Conservation (phyloP, 2,113 vertebrate genomes). For the Pomatostomus ruficeps region DNA sequence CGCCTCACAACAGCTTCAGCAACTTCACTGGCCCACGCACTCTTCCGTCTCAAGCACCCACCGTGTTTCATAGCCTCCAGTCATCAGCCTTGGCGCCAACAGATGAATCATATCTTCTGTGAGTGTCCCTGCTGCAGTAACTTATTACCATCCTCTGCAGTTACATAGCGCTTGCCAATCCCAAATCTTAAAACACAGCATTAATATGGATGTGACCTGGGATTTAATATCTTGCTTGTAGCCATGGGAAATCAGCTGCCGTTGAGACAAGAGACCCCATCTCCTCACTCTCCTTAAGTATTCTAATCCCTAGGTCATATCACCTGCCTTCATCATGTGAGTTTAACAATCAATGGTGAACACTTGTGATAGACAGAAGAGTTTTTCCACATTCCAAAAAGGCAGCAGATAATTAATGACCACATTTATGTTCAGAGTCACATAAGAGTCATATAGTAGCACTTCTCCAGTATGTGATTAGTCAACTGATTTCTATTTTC, state of each 20-base stretch:
- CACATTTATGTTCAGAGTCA: not conserved
- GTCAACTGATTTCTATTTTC: not conserved
- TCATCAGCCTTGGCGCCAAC: not conserved
- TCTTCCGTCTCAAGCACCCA: not conserved
- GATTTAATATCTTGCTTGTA: not conserved
- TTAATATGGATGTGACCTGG: not conserved
- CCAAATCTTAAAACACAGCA: not conserved
- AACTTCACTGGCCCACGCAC: not conserved
- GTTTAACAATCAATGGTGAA: not conserved
- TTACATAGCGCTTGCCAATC: not conserved
- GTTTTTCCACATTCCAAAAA: not conserved
- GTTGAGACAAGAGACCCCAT: not conserved
- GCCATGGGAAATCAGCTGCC: not conserved
- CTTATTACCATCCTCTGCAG: not conserved
- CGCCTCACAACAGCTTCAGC: not conserved
- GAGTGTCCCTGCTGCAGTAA: not conserved
- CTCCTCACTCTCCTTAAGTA: not conserved
- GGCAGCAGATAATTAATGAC: not conserved
- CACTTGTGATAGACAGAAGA: not conserved
- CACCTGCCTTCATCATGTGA: not conserved
- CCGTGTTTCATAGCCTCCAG: constrained; percentile 4
- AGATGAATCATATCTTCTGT: constrained; percentile 35
- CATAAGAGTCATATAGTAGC: not conserved
- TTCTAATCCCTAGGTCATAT: not conserved
- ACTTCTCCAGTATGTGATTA: not conserved